Evolutionary conservation across 2,888 invertebrate species (phyloP).

Genomic region (Bombyx huttoni): DNA sequence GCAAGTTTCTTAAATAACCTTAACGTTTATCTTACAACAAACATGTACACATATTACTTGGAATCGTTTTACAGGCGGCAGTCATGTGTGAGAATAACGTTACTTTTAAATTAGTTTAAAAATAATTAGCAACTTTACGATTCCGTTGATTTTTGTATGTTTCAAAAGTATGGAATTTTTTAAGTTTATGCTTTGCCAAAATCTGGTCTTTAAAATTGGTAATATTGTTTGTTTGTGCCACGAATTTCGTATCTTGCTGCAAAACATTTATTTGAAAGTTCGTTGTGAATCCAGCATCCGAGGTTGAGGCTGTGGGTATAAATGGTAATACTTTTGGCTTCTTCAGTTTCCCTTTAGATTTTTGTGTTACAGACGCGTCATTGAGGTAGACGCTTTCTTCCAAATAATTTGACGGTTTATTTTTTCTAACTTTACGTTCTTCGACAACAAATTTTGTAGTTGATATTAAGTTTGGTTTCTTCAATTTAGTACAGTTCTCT

Average conservation of each 20-base stretch:
- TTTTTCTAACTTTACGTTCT: conserved; percentile 31
- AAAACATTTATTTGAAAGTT: conserved; percentile 49
- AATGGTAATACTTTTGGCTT: conserved; percentile 51
- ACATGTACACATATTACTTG: neutral
- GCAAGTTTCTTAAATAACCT: too few species aligned
- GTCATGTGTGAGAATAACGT: neutral
- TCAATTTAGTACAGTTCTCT: conserved; percentile 10
- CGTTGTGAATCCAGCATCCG: conserved; percentile 51
- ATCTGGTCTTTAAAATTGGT: conserved; percentile 44
- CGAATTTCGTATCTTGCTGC: conserved; percentile 39
- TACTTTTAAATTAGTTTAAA: neutral
- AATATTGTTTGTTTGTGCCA: conserved; percentile 32
- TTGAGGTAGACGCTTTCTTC: conserved; percentile 58
- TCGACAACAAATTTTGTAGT: conserved; percentile 49
- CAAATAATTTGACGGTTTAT: conserved; percentile 52
- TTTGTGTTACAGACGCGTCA: conserved; percentile 22
- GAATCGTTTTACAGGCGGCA: neutral
- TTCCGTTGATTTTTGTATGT: conserved; percentile 41
- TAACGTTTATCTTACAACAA: too few species aligned
- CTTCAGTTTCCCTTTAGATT: conserved; percentile 24
- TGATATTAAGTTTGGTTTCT: conserved; percentile 28
- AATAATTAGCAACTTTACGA: conserved; percentile 47
- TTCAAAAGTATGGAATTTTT: conserved; percentile 45
- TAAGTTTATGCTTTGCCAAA: conserved; percentile 37
- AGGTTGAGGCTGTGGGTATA: conserved; percentile 46